Evolutionary conservation across 2,113 vertebrate genomes (phyloP).

Genomic region (Herpailurus yagouaroundi): DNA sequence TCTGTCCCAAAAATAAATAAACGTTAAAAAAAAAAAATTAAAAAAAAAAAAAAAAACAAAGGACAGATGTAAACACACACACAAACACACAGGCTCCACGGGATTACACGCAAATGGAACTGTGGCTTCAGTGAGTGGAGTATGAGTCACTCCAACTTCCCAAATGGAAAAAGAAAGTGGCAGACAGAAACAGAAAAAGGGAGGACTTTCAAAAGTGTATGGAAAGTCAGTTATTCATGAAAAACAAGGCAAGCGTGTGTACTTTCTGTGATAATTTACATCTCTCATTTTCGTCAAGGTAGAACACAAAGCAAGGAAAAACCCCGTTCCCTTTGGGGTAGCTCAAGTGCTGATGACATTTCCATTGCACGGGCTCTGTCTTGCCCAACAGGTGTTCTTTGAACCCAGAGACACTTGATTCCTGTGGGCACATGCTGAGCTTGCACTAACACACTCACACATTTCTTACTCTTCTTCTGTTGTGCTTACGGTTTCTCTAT

Average conservation of each 20-base stretch:
- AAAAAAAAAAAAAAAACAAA: no score
- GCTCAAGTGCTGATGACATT: background rate
- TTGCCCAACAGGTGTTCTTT: background rate
- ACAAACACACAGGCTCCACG: background rate
- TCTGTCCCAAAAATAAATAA: no score
- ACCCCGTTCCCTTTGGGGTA: background rate
- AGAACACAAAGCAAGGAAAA: background rate
- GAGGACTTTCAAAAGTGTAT: background rate
- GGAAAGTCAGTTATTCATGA: background rate
- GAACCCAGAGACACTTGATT: background rate
- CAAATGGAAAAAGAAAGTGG: background rate
- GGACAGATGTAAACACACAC: background rate
- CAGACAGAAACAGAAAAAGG: background rate
- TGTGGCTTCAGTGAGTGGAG: background rate
- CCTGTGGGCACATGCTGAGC: accelerated
- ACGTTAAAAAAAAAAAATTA: no score
- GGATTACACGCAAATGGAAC: background rate
- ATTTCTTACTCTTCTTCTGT: background rate
- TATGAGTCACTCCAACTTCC: background rate
- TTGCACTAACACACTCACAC: background rate
- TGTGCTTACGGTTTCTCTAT: background rate
- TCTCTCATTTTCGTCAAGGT: background rate
- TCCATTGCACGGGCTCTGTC: background rate
- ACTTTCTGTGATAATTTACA: background rate
- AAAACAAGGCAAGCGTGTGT: background rate